phyloP scores from a whole-genome alignment of 2,797 vertebrate genomes.

The Leuciscus waleckii region DNA sequence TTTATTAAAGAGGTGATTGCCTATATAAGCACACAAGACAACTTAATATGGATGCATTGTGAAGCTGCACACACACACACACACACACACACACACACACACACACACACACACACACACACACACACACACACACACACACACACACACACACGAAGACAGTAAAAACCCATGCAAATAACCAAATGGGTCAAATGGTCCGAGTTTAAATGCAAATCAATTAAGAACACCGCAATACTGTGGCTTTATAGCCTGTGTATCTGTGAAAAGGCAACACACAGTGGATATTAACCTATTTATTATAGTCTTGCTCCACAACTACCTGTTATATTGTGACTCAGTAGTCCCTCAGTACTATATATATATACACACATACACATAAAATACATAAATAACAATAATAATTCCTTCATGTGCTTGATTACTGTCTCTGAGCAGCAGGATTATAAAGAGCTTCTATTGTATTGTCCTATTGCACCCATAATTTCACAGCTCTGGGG shows the following conservation, averaged over 20 bases:
- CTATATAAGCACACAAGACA: neutral
- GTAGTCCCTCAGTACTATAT: neutral
- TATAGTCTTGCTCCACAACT: neutral
- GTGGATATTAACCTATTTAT: constrained; percentile 5
- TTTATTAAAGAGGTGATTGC: neutral
- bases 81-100: no score
- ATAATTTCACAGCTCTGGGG: constrained; percentile 40
- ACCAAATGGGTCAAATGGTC: no score
- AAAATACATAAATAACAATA: neutral
- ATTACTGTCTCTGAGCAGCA: neutral
- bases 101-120: no score
- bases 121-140: no score
- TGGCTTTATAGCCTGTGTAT: neutral
- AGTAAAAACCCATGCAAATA: no score
- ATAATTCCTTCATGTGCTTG: neutral
- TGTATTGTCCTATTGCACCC: constrained; percentile 1
- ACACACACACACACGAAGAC: no score
- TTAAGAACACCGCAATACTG: neutral
- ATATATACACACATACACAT: neutral
- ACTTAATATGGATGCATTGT: neutral
- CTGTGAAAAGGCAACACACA: neutral
- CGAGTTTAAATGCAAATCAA: neutral
- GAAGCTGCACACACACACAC: neutral
- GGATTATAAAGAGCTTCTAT: neutral
- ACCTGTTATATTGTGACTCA: constrained; percentile 3